Base-by-base conservation (phyloP, 2,888 invertebrate genomes). In the Pristionchus exspectatus region DNA sequence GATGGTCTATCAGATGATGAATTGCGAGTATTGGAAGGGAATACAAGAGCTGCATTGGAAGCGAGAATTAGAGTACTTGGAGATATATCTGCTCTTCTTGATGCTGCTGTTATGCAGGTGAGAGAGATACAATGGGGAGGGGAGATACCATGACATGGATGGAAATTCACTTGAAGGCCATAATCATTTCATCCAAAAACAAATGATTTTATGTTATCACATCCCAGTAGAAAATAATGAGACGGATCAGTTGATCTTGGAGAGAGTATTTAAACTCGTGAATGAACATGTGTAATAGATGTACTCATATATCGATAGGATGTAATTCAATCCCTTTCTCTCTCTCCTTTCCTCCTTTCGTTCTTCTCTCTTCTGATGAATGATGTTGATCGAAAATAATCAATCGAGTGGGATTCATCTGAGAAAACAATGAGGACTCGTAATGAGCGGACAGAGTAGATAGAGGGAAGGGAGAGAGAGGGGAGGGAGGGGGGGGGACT, bases 81-180 rank as follows among this genome's bases (percentile, higher is more conserved):
- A 90, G 97, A 98, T 96, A 97, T 98, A 92, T 97, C 98, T 96
- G 96, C 97, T 2, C 97, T 99, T 95, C 95, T 99, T 93, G 98
- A 99, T 95, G 98, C 98, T 74, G 98, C 98, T 5, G 97, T 97
- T 90, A 96, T 97, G 86, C 97, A 99, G 96, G 98, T 99, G 30
- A 44, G 50, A n/a, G 27, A 21, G 30, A 54, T 50, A 50, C 44
- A 50, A 50, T 50, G 59, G 24, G 59, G 59, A 5, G 21, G 21
- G 2, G 59, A 2, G 12, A 18, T 74, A 33, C 21, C 21, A n/a
- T 63, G 2, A 63, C 5, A 7, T 24, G 24, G 21, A 21, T 21
- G 38, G 38, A 38, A 38, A 38, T 38, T 38, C 38, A 38, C 38
- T 38, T 38, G 38, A 38, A 38, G 38, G 38, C 38, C 38, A 38